Evolutionary conservation across 1,140 invertebrate species (phyloP).

Genomic region (Drosophila nasuta): DNA sequence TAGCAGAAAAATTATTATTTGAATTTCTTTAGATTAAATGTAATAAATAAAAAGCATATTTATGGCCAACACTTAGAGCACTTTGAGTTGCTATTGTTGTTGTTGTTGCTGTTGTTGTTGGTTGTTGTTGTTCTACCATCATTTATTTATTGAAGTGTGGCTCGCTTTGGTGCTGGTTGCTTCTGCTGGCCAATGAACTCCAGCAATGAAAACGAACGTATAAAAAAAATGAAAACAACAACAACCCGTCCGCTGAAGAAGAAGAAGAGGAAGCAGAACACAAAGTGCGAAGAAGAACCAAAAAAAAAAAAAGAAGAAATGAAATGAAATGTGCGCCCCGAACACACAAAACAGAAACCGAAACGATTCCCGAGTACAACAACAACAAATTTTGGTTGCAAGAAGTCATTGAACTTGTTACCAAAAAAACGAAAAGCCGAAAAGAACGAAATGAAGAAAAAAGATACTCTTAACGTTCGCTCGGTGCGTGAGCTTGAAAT

Average conservation of each 20-base stretch:
- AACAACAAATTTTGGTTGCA: slow-evolving; percentile 66
- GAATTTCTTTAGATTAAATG: slow-evolving; percentile 52
- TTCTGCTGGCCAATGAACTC: slow-evolving; percentile 73
- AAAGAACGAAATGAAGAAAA: slow-evolving; percentile 8
- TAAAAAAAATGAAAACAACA: slow-evolving; percentile 82
- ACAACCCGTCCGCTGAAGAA: slow-evolving; percentile 37
- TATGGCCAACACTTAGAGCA: slow-evolving; percentile 38
- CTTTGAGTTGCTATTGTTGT: slow-evolving; percentile 8
- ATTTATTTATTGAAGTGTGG: slow-evolving; percentile 69
- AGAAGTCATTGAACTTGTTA: slow-evolving; percentile 79
- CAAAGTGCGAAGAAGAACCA: slow-evolving; percentile 49
- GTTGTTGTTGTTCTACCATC: slow-evolving; percentile 43
- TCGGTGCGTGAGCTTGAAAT: slow-evolving; percentile 73
- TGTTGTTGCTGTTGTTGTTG: slow-evolving; percentile 3
- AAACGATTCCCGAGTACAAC: slow-evolving; percentile 51
- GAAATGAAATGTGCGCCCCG: slow-evolving; percentile 44
- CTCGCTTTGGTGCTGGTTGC: slow-evolving; percentile 24
- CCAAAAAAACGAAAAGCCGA: slow-evolving; percentile 29
- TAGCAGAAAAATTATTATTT: slow-evolving; percentile 28
- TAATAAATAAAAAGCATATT: slow-evolving; percentile 57
- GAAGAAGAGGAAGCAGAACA: slow-evolving; percentile 57
- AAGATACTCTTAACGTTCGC: slow-evolving; percentile 28
- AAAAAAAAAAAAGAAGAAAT: slow-evolving; percentile 28
- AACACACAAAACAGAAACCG: slow-evolving; percentile 45
- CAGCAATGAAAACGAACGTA: slow-evolving; percentile 82